A percentile compares a stretch with the other conserved stretches of the same genome.
phyloP scores from a whole-genome alignment of 1,140 invertebrate genomes.

The Drosophila micromelanica region DNA sequence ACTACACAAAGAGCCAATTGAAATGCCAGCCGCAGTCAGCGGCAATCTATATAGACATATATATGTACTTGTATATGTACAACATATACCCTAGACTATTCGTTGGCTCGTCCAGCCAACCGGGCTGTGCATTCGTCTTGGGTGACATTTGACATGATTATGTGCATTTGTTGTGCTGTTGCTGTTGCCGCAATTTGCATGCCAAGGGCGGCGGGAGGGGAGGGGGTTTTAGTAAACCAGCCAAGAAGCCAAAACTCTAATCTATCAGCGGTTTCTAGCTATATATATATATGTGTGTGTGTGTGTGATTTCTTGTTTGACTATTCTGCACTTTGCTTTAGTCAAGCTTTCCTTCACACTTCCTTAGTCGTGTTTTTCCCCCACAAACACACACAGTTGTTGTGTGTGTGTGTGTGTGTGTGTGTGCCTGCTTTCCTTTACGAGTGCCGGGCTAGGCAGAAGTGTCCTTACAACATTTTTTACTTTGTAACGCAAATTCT shows the following conservation, averaged over 20 bases:
- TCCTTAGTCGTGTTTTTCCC: slow-evolving; percentile 53
- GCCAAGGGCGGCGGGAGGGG: not conserved
- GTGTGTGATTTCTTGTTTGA: slow-evolving; percentile 47
- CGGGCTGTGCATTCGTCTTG: slow-evolving; percentile 40
- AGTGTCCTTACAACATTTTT: slow-evolving; percentile 80
- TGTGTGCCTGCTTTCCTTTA: not conserved
- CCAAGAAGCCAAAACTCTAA: slow-evolving; percentile 58
- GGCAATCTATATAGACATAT: too few relatives aligned
- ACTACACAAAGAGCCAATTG: slow-evolving; percentile 47
- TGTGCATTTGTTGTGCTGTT: slow-evolving; percentile 70
- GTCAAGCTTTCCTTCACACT: slow-evolving; percentile 58
- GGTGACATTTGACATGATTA: slow-evolving; percentile 81
- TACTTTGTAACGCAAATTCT: slow-evolving; percentile 83
- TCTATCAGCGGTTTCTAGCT: slow-evolving; percentile 62
- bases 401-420: not conserved
- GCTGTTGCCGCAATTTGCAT: slow-evolving; percentile 66
- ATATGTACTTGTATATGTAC: too few relatives aligned
- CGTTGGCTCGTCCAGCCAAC: not conserved
- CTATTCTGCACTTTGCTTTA: slow-evolving; percentile 54
- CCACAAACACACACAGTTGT: slow-evolving; percentile 11
- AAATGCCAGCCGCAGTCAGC: slow-evolving; percentile 40
- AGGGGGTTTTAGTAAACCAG: not conserved
- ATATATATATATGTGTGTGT: not conserved
- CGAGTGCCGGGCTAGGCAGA: slow-evolving; percentile 50
- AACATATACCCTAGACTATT: not conserved